phyloP scores from a whole-genome alignment of 2,888 invertebrate genomes.

The Neoaliturus tenellus region DNA sequence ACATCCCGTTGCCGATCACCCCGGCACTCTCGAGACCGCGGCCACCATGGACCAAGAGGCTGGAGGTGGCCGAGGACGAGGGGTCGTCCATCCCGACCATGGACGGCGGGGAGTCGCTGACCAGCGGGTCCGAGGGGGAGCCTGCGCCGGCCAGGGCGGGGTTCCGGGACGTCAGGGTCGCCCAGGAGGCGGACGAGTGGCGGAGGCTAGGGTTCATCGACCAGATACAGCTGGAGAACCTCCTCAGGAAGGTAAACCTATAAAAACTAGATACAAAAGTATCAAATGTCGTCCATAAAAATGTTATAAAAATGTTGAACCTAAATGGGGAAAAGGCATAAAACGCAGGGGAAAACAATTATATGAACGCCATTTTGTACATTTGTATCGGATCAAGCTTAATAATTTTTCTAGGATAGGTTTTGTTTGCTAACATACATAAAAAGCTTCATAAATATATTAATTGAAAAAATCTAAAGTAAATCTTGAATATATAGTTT shows the following conservation, averaged over 20 bases:
- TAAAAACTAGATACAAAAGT: too few species aligned
- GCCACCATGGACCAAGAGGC: constrained; percentile 69
- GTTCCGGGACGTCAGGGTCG: constrained; percentile 23
- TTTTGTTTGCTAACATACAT: too few species aligned
- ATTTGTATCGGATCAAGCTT: too few species aligned
- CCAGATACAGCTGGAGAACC: constrained; percentile 57
- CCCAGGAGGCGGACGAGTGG: constrained; percentile 73
- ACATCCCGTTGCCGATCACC: constrained; percentile 66
- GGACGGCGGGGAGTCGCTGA: constrained; percentile 67
- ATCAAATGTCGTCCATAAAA: too few species aligned
- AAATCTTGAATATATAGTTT: too few species aligned
- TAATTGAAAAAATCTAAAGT: too few species aligned
- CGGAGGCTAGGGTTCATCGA: constrained; percentile 58
- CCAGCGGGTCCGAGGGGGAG: constrained; percentile 67
- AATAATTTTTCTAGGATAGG: too few species aligned
- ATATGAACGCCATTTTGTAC: too few species aligned
- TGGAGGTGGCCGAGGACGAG: constrained; percentile 42
- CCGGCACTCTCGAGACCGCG: constrained; percentile 68
- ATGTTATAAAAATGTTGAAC: too few species aligned
- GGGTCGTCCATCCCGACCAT: constrained; percentile 62
- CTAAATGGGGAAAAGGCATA: too few species aligned
- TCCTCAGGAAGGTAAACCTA: constrained; percentile 60
- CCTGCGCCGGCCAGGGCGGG: constrained; percentile 51
- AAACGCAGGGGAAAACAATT: too few species aligned
- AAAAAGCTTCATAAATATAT: too few species aligned